A percentile compares a stretch with the other conserved stretches of the same genome.
These are phyloP conservation scores for Delphinus delphis DNA, from an alignment of 2,113 vertebrate genomes.

Conservation along the genomic window DNA sequence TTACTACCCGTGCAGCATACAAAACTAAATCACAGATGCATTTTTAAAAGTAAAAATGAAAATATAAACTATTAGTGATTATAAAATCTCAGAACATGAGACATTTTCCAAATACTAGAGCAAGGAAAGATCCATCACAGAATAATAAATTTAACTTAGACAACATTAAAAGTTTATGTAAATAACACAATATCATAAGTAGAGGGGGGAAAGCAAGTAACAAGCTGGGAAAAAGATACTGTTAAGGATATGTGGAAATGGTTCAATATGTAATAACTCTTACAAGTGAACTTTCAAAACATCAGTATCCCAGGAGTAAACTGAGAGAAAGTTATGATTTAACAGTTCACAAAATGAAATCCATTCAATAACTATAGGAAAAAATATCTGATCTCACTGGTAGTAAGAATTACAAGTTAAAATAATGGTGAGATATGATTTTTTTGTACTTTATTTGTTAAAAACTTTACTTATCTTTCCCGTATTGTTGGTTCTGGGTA, in stretches of 20 bases:
- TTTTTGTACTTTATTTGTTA: not conserved
- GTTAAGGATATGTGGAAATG: not conserved
- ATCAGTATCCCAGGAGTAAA: not conserved
- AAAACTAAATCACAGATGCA: slow-evolving; percentile 8
- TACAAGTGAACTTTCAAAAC: not conserved
- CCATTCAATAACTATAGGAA: not conserved
- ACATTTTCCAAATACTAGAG: not conserved
- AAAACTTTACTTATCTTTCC: not conserved
- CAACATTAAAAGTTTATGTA: not conserved
- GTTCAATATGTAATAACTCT: not conserved
- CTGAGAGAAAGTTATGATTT: not conserved
- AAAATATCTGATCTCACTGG: not conserved
- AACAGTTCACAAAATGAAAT: not conserved
- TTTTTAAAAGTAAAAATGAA: not conserved
- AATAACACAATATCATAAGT: not conserved
- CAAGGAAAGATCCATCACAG: not conserved
- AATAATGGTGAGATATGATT: not conserved
- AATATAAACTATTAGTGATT: not conserved
- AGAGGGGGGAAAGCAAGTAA: not conserved
- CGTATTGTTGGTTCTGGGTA: not conserved
- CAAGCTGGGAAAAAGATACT: not conserved
- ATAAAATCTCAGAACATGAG: not conserved
- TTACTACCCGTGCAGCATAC: not conserved
- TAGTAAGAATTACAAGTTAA: slow-evolving; percentile 14
- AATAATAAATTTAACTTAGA: not conserved